These are phyloP conservation scores for Microchirus variegatus DNA, from an alignment of 2,797 vertebrate genomes.

Conservation along the genomic window DNA sequence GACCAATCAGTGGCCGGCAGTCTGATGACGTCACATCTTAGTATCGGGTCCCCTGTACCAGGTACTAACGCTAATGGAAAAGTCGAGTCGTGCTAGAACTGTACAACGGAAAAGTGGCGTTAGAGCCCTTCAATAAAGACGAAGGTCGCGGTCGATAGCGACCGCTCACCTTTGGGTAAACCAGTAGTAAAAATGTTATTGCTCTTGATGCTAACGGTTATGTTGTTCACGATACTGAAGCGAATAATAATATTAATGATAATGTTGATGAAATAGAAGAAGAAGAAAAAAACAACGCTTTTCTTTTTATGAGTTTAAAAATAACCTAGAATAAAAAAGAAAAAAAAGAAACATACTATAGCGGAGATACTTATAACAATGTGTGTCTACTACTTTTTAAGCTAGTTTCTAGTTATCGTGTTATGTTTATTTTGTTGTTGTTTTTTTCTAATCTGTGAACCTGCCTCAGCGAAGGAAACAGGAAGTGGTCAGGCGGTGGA, in stretches of 20 bases:
- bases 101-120: no score
- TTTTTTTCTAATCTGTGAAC: slow-evolving; percentile 56
- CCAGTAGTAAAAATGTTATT: slow-evolving; percentile 68
- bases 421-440: slow-evolving; percentile 48
- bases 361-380: slow-evolving; percentile 73
- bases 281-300: slow-evolving; percentile 52
- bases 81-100: no score
- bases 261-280: slow-evolving; percentile 48
- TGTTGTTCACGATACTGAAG: slow-evolving; percentile 34
- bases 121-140: slow-evolving; percentile 71
- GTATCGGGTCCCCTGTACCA: no score
- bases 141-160: slow-evolving; percentile 48
- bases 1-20: no score
- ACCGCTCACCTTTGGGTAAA: slow-evolving; percentile 58
- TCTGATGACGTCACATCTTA: no score
- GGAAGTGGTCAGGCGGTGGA: slow-evolving; percentile 45
- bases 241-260: slow-evolving; percentile 49
- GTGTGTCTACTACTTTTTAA: slow-evolving; percentile 71
- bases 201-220: slow-evolving; percentile 56
- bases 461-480: slow-evolving; percentile 47
- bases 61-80: no score
- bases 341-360: slow-evolving; percentile 55
- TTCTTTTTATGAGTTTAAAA: slow-evolving; percentile 73
- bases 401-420: slow-evolving; percentile 54
- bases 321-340: slow-evolving; percentile 45